A percentile compares a stretch with the other conserved stretches of the same genome.
Conservation (phyloP, 2,888 invertebrate genomes). For the Tiliacea aurago region DNA sequence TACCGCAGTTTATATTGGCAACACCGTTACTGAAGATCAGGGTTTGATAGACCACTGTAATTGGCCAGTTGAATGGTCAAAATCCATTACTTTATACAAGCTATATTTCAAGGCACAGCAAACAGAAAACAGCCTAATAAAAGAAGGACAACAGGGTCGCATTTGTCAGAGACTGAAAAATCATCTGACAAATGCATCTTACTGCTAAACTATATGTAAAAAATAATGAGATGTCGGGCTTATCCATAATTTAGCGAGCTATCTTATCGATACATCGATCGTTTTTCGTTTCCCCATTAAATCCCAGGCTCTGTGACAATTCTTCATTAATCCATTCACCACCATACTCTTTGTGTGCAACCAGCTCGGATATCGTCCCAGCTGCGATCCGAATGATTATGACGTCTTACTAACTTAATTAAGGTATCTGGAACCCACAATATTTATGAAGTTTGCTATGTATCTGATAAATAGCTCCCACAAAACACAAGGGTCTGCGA, state of each 20-base stretch:
- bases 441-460: conserved; percentile 47
- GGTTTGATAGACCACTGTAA: conserved; percentile 53
- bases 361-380: not conserved
- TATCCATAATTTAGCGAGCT: not conserved
- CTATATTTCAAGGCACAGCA: not conserved
- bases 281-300: not conserved
- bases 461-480: conserved; percentile 29
- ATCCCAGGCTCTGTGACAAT: not conserved
- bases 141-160: rapidly evolving
- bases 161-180: too few species aligned
- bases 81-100: not conserved
- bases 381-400: conserved; percentile 28
- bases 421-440: conserved; percentile 19
- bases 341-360: not conserved
- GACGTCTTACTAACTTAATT: conserved; percentile 21
- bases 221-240: too few species aligned
- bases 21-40: conserved; percentile 56
- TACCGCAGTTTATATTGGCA: conserved; percentile 59
- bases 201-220: not conserved
- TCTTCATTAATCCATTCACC: not conserved
- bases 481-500: conserved; percentile 23
- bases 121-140: not conserved
- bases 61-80: conserved; percentile 31
- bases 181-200: not conserved
- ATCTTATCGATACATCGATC: not conserved